A percentile compares a stretch with the other conserved stretches of the same genome.
phyloP scores from a whole-genome alignment of 2,888 invertebrate genomes.

The Uropetala carovei region DNA sequence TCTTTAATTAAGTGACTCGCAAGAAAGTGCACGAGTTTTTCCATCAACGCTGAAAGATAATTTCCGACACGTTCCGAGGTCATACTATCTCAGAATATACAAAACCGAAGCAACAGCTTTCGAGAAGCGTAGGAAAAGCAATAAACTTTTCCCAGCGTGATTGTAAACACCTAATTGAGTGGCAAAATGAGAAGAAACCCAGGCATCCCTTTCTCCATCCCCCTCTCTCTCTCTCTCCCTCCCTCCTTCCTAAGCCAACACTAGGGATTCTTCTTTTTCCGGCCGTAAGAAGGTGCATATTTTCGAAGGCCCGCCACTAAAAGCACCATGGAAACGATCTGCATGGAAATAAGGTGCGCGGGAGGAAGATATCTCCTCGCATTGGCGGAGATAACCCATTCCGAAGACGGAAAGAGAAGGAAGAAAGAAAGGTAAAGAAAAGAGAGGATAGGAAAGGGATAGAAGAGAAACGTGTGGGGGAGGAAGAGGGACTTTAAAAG shows the following conservation, averaged over 20 bases:
- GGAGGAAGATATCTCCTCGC: constrained; percentile 41
- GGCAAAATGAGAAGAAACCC: not conserved
- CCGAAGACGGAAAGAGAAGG: not conserved
- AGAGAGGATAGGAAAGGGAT: not conserved
- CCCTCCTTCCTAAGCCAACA: not conserved
- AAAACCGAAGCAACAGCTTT: no score
- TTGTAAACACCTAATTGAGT: not conserved
- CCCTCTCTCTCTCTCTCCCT: not conserved
- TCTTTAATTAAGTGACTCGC: no score
- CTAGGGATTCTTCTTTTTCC: not conserved
- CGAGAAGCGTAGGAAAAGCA: not conserved
- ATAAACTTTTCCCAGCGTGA: not conserved
- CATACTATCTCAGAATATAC: no score
- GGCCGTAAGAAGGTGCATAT: constrained; percentile 28
- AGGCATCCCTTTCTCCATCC: not conserved
- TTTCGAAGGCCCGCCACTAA: constrained; percentile 48
- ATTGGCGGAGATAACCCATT: constrained; percentile 31
- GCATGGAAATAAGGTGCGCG: constrained; percentile 47
- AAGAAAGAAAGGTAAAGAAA: not conserved
- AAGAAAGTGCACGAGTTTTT: no score
- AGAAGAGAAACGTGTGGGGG: not conserved
- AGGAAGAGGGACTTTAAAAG: not conserved
- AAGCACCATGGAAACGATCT: constrained; percentile 61
- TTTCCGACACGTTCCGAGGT: no score
- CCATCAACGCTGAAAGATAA: no score